Evolutionary conservation across 2,888 invertebrate genomes (phyloP).

Genomic region (Lasioglossum lativentre): DNA sequence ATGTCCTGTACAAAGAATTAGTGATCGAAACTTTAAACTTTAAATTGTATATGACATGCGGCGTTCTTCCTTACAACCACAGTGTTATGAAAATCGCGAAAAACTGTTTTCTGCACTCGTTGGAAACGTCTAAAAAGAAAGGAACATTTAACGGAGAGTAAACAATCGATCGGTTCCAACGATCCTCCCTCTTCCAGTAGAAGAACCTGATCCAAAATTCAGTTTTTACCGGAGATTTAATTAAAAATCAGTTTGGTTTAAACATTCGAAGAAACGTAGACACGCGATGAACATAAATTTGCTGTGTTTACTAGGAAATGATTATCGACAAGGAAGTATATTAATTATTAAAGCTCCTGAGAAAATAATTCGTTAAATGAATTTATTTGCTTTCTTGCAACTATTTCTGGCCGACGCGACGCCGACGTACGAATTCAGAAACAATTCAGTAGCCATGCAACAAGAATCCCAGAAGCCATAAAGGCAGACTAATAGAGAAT

Average conservation of each 20-base stretch:
- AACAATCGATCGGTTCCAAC: background rate
- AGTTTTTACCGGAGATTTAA: background rate
- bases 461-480: background rate
- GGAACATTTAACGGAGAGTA: background rate
- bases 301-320: background rate
- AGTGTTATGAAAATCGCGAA: background rate
- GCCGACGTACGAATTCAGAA: no score
- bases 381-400: background rate
- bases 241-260: background rate
- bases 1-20: no score
- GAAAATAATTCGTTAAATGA: no score
- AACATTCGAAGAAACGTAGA: background rate
- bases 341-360: no score
- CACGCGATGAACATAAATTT: background rate
- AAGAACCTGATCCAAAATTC: background rate
- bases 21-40: no score
- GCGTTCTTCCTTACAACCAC: no score
- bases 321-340: no score
- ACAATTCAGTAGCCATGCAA: background rate
- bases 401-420: background rate
- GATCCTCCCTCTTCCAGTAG: background rate
- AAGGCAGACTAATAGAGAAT: background rate
- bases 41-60: no score
- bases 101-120: background rate
- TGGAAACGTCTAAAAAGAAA: background rate